Evolutionary conservation across 2,113 vertebrate genomes (phyloP).

Genomic region (Canis aureus): DNA sequence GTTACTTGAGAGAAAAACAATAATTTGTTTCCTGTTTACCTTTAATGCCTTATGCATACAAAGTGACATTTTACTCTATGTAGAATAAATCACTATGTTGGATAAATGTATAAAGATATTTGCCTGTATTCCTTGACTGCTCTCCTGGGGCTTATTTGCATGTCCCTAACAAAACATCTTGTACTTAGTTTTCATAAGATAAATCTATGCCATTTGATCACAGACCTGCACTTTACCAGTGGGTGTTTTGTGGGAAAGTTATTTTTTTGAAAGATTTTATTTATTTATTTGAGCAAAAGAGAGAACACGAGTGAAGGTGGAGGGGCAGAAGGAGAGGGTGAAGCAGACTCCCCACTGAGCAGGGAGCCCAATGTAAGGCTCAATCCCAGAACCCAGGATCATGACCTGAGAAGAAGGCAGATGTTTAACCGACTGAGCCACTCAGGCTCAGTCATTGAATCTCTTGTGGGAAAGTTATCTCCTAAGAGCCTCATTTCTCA

Average conservation of each 20-base stretch:
- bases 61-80: neutral
- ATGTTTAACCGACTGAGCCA: neutral
- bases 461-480: neutral
- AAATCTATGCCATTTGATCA: neutral
- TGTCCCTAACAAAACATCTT: neutral
- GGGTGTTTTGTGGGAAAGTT: neutral
- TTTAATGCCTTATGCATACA: neutral
- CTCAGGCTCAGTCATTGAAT: neutral
- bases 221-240: neutral
- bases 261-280: neutral
- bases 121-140: neutral
- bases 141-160: neutral
- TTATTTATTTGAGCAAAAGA: neutral
- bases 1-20: neutral
- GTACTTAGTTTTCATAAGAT: slow-evolving; percentile 10
- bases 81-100: neutral
- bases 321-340: neutral
- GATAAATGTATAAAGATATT: neutral
- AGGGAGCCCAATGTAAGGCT: neutral
- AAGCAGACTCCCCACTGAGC: neutral
- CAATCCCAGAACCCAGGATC: neutral
- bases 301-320: neutral
- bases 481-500: neutral
- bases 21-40: slow-evolving; percentile 30
- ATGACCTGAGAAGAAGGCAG: neutral